Percentiles rank a stretch among this genome's conserved stretches.
These are phyloP conservation scores for Anoplius nigerrimus DNA, from an alignment of 2,888 invertebrate genomes.

Conservation along the genomic window DNA sequence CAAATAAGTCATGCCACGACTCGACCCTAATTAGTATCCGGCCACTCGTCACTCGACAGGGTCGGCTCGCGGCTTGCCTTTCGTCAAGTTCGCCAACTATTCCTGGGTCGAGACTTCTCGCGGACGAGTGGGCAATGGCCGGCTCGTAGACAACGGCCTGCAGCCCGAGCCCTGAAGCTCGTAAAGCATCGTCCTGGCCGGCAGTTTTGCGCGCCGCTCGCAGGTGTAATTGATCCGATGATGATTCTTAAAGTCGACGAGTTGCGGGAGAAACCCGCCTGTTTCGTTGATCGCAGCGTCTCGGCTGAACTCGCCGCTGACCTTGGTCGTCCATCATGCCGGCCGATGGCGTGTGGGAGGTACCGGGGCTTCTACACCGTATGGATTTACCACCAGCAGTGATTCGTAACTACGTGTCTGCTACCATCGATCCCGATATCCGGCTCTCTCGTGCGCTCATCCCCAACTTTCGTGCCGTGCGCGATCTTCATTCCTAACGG, in stretches of 20 bases:
- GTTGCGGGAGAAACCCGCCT: neutral
- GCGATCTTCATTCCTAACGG: slow-evolving; percentile 16
- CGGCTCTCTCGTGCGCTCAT: slow-evolving; percentile 14
- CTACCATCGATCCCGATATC: slow-evolving; percentile 17
- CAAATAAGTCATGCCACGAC: too few relatives aligned
- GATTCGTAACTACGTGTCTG: slow-evolving; percentile 41
- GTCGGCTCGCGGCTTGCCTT: too few relatives aligned
- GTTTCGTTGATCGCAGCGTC: slow-evolving; percentile 21
- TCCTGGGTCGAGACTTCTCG: too few relatives aligned
- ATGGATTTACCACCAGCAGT: slow-evolving; percentile 57
- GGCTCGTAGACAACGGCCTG: too few relatives aligned
- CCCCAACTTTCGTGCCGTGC: slow-evolving; percentile 12
- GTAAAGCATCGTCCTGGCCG: too few relatives aligned
- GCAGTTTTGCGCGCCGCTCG: neutral
- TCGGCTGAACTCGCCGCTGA: slow-evolving; percentile 35
- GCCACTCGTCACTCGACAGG: too few relatives aligned
- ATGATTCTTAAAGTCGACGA: slow-evolving; percentile 17
- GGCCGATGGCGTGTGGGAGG: slow-evolving; percentile 55
- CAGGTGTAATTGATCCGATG: neutral
- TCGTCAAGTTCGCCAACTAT: too few relatives aligned
- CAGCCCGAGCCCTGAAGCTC: too few relatives aligned
- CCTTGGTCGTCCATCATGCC: slow-evolving; percentile 57
- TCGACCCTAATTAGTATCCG: too few relatives aligned
- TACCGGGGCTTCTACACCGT: slow-evolving; percentile 42
- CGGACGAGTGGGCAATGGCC: too few relatives aligned